These are phyloP conservation scores for Fukomys damarensis DNA, from an alignment of 2,113 vertebrate genomes.

Conservation along the genomic window DNA sequence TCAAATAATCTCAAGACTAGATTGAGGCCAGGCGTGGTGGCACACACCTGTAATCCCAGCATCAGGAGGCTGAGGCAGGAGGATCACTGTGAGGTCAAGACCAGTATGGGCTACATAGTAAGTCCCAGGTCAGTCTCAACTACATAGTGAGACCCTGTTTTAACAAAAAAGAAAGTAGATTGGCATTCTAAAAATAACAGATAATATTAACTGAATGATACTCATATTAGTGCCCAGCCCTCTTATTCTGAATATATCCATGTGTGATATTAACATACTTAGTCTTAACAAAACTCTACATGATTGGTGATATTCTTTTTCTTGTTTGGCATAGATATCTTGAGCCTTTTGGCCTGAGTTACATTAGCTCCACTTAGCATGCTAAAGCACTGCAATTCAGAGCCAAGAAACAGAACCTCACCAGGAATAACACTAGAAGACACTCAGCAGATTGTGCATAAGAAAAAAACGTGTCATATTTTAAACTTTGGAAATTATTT, in stretches of 20 bases:
- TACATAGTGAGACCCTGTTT: no score
- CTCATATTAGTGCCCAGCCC: background rate
- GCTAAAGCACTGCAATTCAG: background rate
- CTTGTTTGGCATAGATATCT: background rate
- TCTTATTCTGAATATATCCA: background rate
- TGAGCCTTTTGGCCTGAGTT: background rate
- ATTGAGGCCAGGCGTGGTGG: no score
- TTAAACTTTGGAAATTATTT: slow-evolving; percentile 14
- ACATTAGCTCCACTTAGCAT: background rate
- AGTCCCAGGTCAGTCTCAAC: no score
- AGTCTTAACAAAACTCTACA: background rate
- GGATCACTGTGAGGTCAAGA: no score
- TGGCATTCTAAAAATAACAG: background rate
- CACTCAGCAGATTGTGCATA: background rate
- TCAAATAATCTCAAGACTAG: background rate
- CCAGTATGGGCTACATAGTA: no score
- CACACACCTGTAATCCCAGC: no score
- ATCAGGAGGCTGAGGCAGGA: no score
- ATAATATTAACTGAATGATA: background rate
- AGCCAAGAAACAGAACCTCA: background rate
- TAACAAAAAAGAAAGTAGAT: no score
- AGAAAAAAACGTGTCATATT: background rate
- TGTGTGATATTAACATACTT: background rate
- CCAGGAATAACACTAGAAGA: background rate
- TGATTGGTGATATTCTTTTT: background rate